phyloP scores from a whole-genome alignment of 2,113 vertebrate species.

The Alligator sinensis region DNA sequence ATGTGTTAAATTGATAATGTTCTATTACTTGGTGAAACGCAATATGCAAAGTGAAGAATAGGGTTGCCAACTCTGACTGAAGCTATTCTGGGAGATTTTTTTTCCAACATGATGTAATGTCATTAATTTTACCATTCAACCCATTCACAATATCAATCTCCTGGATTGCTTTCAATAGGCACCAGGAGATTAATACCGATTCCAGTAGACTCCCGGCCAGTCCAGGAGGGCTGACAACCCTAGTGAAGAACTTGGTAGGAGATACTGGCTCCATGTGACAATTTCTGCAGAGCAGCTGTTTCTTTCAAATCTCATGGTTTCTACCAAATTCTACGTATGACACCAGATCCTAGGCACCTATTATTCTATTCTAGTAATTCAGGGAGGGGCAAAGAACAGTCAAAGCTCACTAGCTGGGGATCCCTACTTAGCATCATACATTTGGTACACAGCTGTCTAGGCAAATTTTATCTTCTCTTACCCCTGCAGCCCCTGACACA shows the following conservation, averaged over 20 bases:
- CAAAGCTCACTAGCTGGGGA: not conserved
- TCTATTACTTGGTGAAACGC: not conserved
- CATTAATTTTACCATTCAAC: no score
- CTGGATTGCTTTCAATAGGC: no score
- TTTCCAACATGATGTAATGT: no score
- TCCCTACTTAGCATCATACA: not conserved
- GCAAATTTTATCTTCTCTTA: not conserved
- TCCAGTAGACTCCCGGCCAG: no score
- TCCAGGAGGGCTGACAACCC: no score
- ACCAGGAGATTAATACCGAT: no score
- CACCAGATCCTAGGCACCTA: not conserved
- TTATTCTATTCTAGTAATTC: not conserved
- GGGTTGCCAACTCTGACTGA: no score
- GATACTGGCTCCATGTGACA: not conserved
- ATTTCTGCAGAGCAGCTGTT: not conserved
- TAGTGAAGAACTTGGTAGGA: no score
- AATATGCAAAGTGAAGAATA: not conserved
- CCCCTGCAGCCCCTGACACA: not conserved
- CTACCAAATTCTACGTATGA: not conserved
- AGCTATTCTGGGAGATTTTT: no score
- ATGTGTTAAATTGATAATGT: not conserved
- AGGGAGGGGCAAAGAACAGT: not conserved
- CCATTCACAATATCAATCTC: no score
- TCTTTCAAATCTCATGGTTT: not conserved
- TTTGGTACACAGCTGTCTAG: not conserved